Conservation (phyloP, 1,140 invertebrate species). For the Sarcophaga bullata region DNA sequence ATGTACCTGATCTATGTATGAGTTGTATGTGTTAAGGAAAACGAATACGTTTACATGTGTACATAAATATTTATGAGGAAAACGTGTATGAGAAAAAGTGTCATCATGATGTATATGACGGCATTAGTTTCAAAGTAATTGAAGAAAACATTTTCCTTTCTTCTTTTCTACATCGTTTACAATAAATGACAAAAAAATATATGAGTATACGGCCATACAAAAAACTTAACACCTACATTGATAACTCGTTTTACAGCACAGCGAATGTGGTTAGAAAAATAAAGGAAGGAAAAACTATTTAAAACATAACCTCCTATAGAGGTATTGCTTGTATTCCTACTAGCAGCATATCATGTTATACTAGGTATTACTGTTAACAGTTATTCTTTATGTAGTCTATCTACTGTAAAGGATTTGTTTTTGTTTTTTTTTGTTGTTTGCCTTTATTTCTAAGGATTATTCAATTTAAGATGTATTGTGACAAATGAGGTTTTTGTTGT, state of each 20-base stretch:
- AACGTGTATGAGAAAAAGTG: neutral
- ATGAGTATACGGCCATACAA: neutral
- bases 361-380: too few relatives aligned
- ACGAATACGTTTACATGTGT: neutral
- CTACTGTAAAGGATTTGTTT: too few relatives aligned
- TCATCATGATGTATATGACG: conserved; percentile 15
- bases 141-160: neutral
- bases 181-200: too few relatives aligned
- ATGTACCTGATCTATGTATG: neutral
- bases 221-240: neutral
- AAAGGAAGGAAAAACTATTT: too few relatives aligned
- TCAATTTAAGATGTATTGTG: conserved; percentile 4
- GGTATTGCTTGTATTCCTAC: too few relatives aligned
- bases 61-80: conserved; percentile 15
- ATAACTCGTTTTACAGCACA: neutral
- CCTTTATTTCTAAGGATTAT: neutral
- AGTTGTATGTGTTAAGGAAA: too few relatives aligned
- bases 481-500: neutral
- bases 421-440: neutral
- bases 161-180: neutral
- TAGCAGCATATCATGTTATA: too few relatives aligned
- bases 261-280: too few relatives aligned
- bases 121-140: conserved; percentile 18
- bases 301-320: too few relatives aligned
- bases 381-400: too few relatives aligned